phyloP scores from a whole-genome alignment of 2,797 vertebrate genomes.

The Lates japonicus region DNA sequence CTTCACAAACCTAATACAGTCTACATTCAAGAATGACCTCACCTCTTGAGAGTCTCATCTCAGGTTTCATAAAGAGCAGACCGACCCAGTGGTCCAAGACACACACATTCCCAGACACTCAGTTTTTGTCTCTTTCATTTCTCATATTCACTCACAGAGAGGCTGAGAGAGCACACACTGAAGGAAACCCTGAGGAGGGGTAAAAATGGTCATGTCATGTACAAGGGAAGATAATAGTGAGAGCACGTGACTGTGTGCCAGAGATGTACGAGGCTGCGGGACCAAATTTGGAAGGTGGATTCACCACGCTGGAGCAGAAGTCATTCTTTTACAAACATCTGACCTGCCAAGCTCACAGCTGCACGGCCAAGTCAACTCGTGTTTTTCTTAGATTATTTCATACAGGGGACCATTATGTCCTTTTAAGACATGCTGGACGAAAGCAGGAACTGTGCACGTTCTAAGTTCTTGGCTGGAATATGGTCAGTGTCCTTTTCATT shows the following conservation, averaged over 20 bases:
- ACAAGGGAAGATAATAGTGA: conserved; percentile 11
- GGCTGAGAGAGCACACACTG: not conserved
- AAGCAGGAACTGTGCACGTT: conserved; percentile 1
- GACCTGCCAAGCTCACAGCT: conserved; percentile 46
- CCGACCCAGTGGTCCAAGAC: conserved; percentile 32
- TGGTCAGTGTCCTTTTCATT: conserved; percentile 12
- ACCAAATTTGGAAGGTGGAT: conserved; percentile 68
- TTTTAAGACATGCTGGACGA: conserved; percentile 44
- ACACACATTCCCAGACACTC: conserved; percentile 21
- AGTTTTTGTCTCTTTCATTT: conserved; percentile 12
- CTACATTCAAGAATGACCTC: conserved; percentile 76
- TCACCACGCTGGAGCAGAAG: conserved; percentile 32
- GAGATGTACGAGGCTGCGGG: not conserved
- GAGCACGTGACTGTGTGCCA: not conserved
- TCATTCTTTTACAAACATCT: conserved; percentile 50
- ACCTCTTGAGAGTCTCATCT: conserved; percentile 60
- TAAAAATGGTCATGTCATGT: conserved; percentile 1
- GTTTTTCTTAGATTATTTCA: conserved; percentile 45
- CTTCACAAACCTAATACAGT: conserved; percentile 54
- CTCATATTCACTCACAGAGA: not conserved
- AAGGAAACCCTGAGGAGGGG: conserved; percentile 22
- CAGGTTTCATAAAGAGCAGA: conserved; percentile 69
- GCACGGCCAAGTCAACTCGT: conserved; percentile 16
- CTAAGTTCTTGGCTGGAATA: not conserved
- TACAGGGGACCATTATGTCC: conserved; percentile 33